Evolutionary conservation across 2,797 vertebrate genomes (phyloP).

Genomic region (Diceros bicornis): DNA sequence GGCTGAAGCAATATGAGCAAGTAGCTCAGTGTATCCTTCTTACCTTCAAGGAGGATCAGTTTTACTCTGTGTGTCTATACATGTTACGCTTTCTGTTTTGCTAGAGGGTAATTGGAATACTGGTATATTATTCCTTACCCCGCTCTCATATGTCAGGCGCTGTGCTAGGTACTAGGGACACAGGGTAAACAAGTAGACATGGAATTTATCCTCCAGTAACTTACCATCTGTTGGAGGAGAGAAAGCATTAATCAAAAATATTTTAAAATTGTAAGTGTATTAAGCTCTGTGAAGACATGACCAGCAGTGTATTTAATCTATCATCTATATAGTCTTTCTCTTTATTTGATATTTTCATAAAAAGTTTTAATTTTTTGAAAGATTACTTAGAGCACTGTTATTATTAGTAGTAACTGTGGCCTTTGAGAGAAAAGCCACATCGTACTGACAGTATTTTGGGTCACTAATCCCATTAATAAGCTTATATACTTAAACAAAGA

Average conservation of each 20-base stretch:
- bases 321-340: neutral
- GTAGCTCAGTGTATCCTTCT: neutral
- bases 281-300: neutral
- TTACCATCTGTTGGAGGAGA: neutral
- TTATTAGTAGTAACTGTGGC: neutral
- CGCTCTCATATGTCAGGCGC: neutral
- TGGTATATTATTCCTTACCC: neutral
- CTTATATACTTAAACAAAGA: neutral
- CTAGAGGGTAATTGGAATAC: neutral
- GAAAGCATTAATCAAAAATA: slow-evolving; percentile 21
- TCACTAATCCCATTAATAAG: neutral
- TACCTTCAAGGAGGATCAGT: neutral
- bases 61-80: neutral
- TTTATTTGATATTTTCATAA: neutral
- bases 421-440: neutral
- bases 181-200: neutral
- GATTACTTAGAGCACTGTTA: neutral
- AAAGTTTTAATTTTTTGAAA: neutral
- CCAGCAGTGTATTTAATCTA: neutral
- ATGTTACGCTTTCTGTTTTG: slow-evolving; percentile 1
- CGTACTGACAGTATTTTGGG: neutral
- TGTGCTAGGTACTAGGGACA: neutral
- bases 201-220: neutral
- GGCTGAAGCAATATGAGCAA: neutral
- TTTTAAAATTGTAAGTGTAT: neutral